Evolutionary conservation across 2,888 invertebrate species (phyloP).

Genomic region (Oscheius onirici): DNA sequence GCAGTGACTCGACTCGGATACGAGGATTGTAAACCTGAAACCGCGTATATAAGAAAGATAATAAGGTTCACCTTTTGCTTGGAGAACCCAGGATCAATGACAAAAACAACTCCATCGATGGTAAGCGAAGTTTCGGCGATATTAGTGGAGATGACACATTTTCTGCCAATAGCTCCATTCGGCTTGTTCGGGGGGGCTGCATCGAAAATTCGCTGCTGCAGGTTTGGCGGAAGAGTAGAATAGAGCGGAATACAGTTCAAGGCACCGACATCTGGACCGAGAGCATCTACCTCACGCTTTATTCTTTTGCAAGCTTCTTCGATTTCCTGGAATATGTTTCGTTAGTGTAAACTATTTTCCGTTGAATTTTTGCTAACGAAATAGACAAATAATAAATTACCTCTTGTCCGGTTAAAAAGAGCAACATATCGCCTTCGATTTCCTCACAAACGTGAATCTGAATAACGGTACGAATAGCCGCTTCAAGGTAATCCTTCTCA

Average conservation of each 20-base stretch:
- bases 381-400: conserved; percentile 68
- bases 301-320: conserved; percentile 98
- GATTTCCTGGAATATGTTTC: conserved; percentile 83
- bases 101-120: conserved; percentile 98
- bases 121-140: conserved; percentile 99
- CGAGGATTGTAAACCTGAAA: conserved; percentile 84
- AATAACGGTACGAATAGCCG: conserved; percentile 95
- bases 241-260: conserved; percentile 97
- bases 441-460: conserved; percentile 88
- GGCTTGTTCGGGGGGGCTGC: conserved; percentile 89
- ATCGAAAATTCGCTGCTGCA: conserved; percentile 90
- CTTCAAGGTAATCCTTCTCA: conserved; percentile 95
- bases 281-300: conserved; percentile 91
- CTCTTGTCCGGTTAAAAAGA: conserved; percentile 86
- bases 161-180: conserved; percentile 83
- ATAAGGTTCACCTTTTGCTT: conserved; percentile 86
- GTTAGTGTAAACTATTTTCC: too few relatives aligned
- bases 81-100: conserved; percentile 98
- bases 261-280: conserved; percentile 89
- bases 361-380: too few relatives aligned
- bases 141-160: conserved; percentile 91
- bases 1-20: conserved; percentile 91
- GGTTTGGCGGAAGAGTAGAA: conserved; percentile 94
- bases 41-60: conserved; percentile 74
- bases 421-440: conserved; percentile 83